Conservation (phyloP, 2,888 invertebrate species). For the Campopleginae sp. region DNA sequence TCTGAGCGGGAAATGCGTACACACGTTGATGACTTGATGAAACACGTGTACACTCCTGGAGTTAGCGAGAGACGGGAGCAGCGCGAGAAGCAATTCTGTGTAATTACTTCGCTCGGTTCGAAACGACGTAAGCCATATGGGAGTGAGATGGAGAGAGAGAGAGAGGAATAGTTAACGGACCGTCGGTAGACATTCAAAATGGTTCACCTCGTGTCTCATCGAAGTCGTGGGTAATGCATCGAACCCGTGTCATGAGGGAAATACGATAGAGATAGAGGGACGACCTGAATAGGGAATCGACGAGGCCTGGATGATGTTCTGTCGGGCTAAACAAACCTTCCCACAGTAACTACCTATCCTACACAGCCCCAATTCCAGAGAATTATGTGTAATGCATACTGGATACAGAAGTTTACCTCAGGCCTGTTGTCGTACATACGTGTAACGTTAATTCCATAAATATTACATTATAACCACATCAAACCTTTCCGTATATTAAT, state of each 20-base stretch:
- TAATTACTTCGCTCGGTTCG: slow-evolving; percentile 51
- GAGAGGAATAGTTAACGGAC: slow-evolving; percentile 32
- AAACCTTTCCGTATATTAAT: background rate
- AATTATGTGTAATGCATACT: slow-evolving; percentile 77
- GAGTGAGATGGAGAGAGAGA: background rate
- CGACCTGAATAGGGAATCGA: slow-evolving; percentile 52
- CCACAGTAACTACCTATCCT: slow-evolving; percentile 31
- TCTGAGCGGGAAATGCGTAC: slow-evolving; percentile 15
- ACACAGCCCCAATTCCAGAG: slow-evolving; percentile 49
- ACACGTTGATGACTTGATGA: slow-evolving; percentile 50
- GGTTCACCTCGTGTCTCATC: slow-evolving; percentile 59
- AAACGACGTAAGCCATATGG: slow-evolving; percentile 7
- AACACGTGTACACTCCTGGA: slow-evolving; percentile 49
- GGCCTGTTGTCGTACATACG: slow-evolving; percentile 37
- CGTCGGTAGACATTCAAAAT: slow-evolving; percentile 62
- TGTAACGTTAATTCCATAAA: slow-evolving; percentile 51
- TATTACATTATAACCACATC: slow-evolving; percentile 51
- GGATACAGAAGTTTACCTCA: slow-evolving; percentile 73
- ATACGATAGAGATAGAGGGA: slow-evolving; percentile 43
- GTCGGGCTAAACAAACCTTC: slow-evolving; percentile 17
- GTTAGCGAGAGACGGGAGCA: slow-evolving; percentile 3
- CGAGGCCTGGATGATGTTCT: slow-evolving; percentile 60
- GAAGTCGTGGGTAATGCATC: slow-evolving; percentile 32
- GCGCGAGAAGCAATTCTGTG: slow-evolving; percentile 31
- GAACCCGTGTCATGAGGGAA: slow-evolving; percentile 36